Conservation (phyloP, 2,113 vertebrate genomes). For the Chlamydotis undulata region DNA sequence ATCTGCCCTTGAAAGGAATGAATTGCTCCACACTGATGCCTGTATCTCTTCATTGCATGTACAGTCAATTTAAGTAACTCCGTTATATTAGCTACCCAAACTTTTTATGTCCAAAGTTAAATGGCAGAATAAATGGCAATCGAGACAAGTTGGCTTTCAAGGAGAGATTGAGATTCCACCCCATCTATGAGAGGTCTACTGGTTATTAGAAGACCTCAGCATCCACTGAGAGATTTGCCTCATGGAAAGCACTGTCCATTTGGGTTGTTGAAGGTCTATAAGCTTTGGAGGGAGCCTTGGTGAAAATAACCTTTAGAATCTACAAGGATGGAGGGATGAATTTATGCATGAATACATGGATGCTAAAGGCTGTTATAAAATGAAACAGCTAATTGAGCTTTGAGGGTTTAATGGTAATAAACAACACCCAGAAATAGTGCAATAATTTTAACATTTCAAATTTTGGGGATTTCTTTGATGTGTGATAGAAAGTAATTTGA, state of each 20-base stretch:
- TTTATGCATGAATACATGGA: not conserved
- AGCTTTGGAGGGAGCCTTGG: not conserved
- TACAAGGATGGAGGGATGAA: not conserved
- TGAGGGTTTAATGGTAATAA: conserved; percentile 6
- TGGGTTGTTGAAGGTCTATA: not conserved
- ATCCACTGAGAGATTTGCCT: not conserved
- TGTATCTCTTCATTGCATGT: not conserved
- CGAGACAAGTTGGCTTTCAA: not conserved
- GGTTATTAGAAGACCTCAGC: not conserved
- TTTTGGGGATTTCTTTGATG: conserved; percentile 40
- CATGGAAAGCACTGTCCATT: not conserved
- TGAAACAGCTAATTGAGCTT: conserved; percentile 35
- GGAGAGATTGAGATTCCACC: not conserved
- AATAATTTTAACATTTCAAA: conserved; percentile 8
- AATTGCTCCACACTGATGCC: not conserved
- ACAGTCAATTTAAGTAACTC: not conserved
- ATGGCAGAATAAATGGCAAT: not conserved
- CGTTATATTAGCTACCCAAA: not conserved
- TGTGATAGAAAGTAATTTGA: conserved; percentile 50
- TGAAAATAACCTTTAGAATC: not conserved
- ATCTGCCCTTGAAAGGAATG: not conserved
- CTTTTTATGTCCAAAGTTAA: not conserved
- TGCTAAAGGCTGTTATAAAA: conserved; percentile 20
- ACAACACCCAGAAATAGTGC: not conserved
- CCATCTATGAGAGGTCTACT: not conserved